Percentiles rank a stretch among this genome's conserved stretches.
These are phyloP conservation scores for Brachymystax lenok DNA, from an alignment of 2,797 vertebrate species.

Conservation along the genomic window DNA sequence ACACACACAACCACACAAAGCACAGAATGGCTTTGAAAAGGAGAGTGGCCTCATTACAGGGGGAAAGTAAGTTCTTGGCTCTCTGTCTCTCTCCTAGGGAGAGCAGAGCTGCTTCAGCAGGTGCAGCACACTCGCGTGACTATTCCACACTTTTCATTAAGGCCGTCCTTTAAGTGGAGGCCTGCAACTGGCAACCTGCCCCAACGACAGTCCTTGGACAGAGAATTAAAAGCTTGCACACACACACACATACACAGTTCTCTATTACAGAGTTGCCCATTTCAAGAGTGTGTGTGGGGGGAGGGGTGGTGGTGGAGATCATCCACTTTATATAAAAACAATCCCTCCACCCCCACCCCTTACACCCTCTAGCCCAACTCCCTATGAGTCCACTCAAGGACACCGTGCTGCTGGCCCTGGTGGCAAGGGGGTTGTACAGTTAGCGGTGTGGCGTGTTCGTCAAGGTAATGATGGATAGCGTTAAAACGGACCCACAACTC, in stretches of 20 bases:
- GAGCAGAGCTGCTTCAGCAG: constrained; percentile 62
- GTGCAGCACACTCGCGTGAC: constrained; percentile 48
- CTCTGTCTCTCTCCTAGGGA: constrained; percentile 44
- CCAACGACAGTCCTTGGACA: constrained; percentile 32
- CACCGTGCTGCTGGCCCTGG: constrained; percentile 63
- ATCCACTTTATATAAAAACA: constrained; percentile 57
- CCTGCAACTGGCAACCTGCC: constrained; percentile 51
- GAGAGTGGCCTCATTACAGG: constrained; percentile 66
- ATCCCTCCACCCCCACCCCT: constrained; percentile 21
- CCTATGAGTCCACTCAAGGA: constrained; percentile 72
- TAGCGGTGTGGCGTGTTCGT: constrained; percentile 73
- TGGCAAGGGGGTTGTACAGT: constrained; percentile 60
- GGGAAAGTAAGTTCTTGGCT: constrained; percentile 56
- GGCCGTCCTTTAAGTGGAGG: constrained; percentile 54
- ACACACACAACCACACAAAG: constrained; percentile 40
- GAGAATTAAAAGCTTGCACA: constrained; percentile 2
- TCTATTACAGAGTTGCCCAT: constrained; percentile 10
- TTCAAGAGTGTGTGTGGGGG: neutral
- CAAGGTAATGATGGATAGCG: constrained; percentile 82
- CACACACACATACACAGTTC: constrained; percentile 11
- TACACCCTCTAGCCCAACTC: constrained; percentile 47
- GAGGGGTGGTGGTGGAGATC: neutral
- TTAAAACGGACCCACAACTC: constrained; percentile 74
- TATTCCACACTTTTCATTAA: constrained; percentile 38
- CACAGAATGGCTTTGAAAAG: constrained; percentile 47